Conservation (phyloP, 2,113 vertebrate species). For the Coregonus clupeaformis region DNA sequence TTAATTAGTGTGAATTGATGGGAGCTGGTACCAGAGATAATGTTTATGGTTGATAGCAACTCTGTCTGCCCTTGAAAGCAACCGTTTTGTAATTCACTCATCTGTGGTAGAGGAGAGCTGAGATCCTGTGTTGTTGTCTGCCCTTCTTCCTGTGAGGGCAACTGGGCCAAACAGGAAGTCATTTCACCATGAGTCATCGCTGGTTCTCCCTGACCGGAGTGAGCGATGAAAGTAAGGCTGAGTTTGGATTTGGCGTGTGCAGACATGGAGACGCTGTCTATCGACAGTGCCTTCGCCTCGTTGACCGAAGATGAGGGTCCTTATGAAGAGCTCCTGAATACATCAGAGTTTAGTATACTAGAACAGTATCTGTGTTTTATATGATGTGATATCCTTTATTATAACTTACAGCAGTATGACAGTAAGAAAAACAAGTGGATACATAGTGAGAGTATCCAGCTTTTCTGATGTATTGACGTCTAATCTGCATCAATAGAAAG, state of each 20-base stretch:
- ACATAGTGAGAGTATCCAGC: too few relatives aligned
- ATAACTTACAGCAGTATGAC: too few relatives aligned
- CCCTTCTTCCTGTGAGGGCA: not conserved
- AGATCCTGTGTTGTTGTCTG: not conserved
- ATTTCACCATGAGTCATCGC: conserved; percentile 1
- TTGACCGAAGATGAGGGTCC: not conserved
- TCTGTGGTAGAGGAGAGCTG: not conserved
- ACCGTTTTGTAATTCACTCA: not conserved
- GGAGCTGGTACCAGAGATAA: conserved; percentile 22
- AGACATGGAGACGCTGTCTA: accelerated
- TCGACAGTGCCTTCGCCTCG: conserved; percentile 7
- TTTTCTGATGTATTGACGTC: too few relatives aligned
- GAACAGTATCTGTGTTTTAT: not conserved
- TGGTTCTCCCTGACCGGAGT: accelerated
- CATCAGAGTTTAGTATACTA: not conserved
- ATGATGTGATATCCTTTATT: not conserved
- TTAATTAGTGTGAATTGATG: conserved; percentile 9
- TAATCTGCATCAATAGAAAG: too few relatives aligned
- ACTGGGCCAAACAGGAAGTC: not conserved
- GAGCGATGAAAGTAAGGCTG: not conserved
- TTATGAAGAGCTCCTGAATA: accelerated
- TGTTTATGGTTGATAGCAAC: conserved; percentile 14
- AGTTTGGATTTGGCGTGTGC: not conserved
- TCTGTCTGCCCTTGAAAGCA: conserved; percentile 13
- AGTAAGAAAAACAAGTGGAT: too few relatives aligned